These are phyloP conservation scores for Brachionus angularis DNA, from an alignment of 1,140 invertebrate species.

Conservation along the genomic window DNA sequence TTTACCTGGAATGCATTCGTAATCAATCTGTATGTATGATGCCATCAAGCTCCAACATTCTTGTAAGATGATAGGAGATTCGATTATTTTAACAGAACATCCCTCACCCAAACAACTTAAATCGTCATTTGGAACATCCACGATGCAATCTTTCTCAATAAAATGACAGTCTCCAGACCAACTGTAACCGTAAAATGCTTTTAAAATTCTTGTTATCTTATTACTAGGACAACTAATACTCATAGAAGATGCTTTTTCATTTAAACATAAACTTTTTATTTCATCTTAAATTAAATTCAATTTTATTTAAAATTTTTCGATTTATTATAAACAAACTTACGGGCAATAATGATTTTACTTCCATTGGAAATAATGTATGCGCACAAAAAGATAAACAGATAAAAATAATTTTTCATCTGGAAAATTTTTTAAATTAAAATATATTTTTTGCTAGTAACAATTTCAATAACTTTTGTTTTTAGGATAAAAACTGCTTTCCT, in stretches of 20 bases:
- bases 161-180: slow-evolving; percentile 42
- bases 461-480: no score
- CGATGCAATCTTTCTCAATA: slow-evolving; percentile 43
- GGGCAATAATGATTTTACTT: no score
- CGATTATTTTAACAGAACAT: slow-evolving; percentile 27
- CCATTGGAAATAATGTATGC: no score
- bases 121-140: slow-evolving; percentile 39
- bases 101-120: slow-evolving; percentile 17
- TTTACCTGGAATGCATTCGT: slow-evolving; percentile 38
- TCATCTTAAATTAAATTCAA: slow-evolving; percentile 29
- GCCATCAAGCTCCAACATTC: slow-evolving; percentile 43
- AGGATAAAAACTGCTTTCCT: no score
- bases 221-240: slow-evolving; percentile 1
- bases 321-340: no score
- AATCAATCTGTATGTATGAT: slow-evolving; percentile 36
- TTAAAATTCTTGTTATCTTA: slow-evolving; percentile 22
- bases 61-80: slow-evolving; percentile 41
- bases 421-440: no score
- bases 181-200: slow-evolving; percentile 28
- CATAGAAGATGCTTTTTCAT: slow-evolving; percentile 12
- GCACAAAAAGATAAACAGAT: no score
- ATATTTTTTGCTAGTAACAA: no score
- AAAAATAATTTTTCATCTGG: no score
- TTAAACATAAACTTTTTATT: slow-evolving; percentile 25
- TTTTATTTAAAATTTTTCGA: no score